A percentile compares a stretch with the other conserved stretches of the same genome.
Conservation (phyloP, 2,888 invertebrate genomes). For the Rhagonycha lutea region DNA sequence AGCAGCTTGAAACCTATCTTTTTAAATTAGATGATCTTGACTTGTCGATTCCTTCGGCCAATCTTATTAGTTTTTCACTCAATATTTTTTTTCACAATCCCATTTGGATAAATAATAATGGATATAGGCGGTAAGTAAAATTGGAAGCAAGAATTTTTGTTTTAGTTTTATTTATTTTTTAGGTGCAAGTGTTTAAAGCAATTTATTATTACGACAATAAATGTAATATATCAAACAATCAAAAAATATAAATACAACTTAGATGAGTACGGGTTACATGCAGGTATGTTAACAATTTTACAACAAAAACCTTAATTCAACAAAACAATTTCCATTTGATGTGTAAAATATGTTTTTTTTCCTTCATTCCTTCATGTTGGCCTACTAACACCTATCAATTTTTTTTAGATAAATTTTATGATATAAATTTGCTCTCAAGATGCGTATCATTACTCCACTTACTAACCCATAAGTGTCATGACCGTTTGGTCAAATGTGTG, state of each 20-base stretch:
- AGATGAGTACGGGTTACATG: not conserved
- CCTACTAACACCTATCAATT: too few relatives aligned
- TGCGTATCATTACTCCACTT: slow-evolving; percentile 30
- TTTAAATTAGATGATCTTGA: slow-evolving; percentile 25
- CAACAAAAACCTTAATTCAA: too few relatives aligned
- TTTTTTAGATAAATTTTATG: not conserved
- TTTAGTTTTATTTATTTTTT: slow-evolving; percentile 27
- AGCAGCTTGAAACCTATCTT: slow-evolving; percentile 37
- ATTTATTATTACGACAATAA: slow-evolving; percentile 21
- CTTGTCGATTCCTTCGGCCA: slow-evolving; percentile 33
- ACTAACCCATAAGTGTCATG: slow-evolving; percentile 41
- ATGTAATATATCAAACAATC: slow-evolving; percentile 19
- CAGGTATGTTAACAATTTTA: not conserved
- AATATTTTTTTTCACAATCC: slow-evolving; percentile 37
- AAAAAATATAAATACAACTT: not conserved
- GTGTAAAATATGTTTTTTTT: too few relatives aligned
- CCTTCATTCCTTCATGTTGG: not conserved
- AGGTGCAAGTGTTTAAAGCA: slow-evolving; percentile 45
- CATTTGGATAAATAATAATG: slow-evolving; percentile 35
- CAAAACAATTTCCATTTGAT: too few relatives aligned
- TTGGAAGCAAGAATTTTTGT: not conserved
- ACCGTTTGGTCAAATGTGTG: slow-evolving; percentile 42
- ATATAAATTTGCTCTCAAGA: slow-evolving; percentile 16
- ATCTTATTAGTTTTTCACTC: slow-evolving; percentile 40
- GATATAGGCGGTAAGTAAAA: slow-evolving; percentile 30